phyloP scores from a whole-genome alignment of 2,113 vertebrate genomes.

The Podocnemis expansa region DNA sequence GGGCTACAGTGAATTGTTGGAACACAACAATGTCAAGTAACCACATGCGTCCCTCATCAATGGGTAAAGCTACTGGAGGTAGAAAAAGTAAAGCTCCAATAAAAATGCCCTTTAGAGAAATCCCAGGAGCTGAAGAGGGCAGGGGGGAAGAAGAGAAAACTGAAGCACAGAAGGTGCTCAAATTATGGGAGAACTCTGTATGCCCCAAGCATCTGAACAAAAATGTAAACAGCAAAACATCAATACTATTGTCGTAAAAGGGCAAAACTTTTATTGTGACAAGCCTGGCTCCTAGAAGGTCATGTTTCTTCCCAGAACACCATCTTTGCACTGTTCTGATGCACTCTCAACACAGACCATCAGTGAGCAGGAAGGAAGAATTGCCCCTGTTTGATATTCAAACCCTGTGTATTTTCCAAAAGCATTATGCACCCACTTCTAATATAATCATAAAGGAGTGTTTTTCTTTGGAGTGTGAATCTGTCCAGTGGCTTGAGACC shows the following conservation, averaged over 20 bases:
- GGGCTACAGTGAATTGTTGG: constrained; percentile 2
- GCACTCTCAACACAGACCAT: neutral
- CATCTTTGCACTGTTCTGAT: neutral
- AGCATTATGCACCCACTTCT: neutral
- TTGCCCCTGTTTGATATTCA: neutral
- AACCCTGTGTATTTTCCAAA: neutral
- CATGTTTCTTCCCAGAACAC: neutral
- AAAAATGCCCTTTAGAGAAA: constrained; percentile 8
- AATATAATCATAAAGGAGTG: neutral
- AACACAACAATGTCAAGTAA: neutral
- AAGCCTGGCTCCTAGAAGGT: neutral
- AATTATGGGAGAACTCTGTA: fast-evolving
- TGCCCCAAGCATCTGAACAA: neutral
- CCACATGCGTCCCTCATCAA: neutral
- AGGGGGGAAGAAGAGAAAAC: constrained; percentile 2
- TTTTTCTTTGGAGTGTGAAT: neutral
- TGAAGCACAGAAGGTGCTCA: neutral
- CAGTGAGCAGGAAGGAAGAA: neutral
- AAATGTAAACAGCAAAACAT: neutral
- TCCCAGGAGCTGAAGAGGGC: neutral
- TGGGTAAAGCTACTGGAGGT: neutral
- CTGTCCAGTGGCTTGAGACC: neutral
- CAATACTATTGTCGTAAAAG: neutral
- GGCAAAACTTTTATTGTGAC: neutral
- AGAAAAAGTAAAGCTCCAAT: constrained; percentile 29